Evolutionary conservation across 2,888 invertebrate species (phyloP), one percentile per base, ranked within the genome.

Genomic region (Leptinotarsa rubiginosa): DNA sequence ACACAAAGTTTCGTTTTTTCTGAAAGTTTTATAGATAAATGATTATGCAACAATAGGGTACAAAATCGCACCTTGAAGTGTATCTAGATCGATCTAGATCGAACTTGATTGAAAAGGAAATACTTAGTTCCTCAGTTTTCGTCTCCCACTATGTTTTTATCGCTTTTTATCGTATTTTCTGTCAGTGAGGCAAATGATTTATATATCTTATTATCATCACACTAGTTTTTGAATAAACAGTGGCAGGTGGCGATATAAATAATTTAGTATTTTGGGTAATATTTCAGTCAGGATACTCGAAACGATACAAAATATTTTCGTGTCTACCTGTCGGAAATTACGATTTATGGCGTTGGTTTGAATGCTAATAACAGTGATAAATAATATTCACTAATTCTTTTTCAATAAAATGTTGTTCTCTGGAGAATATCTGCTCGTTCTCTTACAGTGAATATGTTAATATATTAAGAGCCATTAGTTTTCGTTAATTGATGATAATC

Each of bases 331-430:
- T 73, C 73, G n/a, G 47, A 18, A 47, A 69, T 52, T 31, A 65
- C 50, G 47, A 73, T 73, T 56, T 69, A 73, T 65, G 1, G 69
- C 65, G 65, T n/a, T 47, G 31, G 47, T 22, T 66, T 18, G 41
- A 69, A 65, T 75, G 70, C 54, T 52, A 56, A 73, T 74, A 49
- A 65, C 41, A 25, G 54, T 64, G 50, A 73, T 77, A 76, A 77
- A 77, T 76, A 74, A 77, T 73, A 69, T 59, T 59, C 47, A 70
- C 72, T 76, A 77, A 76, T 77, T 76, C 65, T 72, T 74, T 77
- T 74, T 73, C 76, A 73, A 76, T 76, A 76, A 76, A 76, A 74
- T 50, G 70, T 54, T 73, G 76, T 73, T 76, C 69, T 76, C 69
- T 18, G 69, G 67, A 73, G 69, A 75, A 75, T 72, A 69, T 75